phyloP scores from a whole-genome alignment of 2,797 vertebrate genomes.

The Sparus aurata region DNA sequence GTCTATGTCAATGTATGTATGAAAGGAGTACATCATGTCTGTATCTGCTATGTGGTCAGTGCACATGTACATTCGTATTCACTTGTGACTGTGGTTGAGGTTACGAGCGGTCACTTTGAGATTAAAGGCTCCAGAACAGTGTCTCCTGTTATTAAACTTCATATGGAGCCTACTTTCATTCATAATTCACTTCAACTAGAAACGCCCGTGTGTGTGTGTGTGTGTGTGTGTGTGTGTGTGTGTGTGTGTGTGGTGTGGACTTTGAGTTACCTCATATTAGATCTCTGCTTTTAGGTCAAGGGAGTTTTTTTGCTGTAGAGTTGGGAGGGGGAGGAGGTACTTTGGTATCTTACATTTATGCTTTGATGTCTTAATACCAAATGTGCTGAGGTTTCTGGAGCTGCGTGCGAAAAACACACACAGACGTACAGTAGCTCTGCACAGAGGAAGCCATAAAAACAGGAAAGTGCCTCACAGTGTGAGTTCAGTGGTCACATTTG shows the following conservation, averaged over 20 bases:
- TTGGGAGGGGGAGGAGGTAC: slow-evolving; percentile 8
- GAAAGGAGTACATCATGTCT: too few species aligned
- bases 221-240: neutral
- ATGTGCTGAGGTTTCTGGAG: slow-evolving; percentile 27
- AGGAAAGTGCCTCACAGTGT: neutral
- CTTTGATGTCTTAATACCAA: slow-evolving; percentile 45
- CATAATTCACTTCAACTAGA: slow-evolving; percentile 50
- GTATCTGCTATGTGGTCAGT: neutral
- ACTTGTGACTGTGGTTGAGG: slow-evolving; percentile 22
- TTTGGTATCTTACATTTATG: slow-evolving; percentile 30
- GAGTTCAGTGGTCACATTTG: neutral
- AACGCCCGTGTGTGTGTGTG: neutral
- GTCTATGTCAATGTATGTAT: neutral
- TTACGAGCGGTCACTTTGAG: slow-evolving; percentile 30
- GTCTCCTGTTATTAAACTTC: slow-evolving; percentile 35
- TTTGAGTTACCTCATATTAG: slow-evolving; percentile 12
- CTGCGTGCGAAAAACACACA: neutral
- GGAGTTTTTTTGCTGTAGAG: slow-evolving; percentile 23
- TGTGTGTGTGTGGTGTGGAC: slow-evolving; percentile 10
- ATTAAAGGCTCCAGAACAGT: slow-evolving; percentile 25
- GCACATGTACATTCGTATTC: neutral
- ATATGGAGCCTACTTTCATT: slow-evolving; percentile 35
- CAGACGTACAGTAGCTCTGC: neutral
- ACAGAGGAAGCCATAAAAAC: neutral
- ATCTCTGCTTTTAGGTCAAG: slow-evolving; percentile 35